Conservation (phyloP, 2,797 vertebrate species). For the Stomatorhinus walkeri region DNA sequence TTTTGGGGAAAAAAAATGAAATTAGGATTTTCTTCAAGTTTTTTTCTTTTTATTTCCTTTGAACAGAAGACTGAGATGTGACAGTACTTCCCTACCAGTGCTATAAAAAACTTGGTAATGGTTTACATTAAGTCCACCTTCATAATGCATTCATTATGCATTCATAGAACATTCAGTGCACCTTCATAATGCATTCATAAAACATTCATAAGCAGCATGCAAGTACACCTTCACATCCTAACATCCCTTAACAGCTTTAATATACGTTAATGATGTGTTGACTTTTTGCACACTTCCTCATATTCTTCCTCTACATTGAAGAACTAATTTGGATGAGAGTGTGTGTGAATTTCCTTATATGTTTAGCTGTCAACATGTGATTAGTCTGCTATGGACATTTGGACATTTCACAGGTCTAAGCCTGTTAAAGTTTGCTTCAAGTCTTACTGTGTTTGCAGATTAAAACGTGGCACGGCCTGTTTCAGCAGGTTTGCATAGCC, state of each 20-base stretch:
- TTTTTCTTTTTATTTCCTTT: conserved; percentile 3
- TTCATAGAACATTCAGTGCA: background rate
- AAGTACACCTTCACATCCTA: background rate
- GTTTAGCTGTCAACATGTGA: background rate
- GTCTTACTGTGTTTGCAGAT: background rate
- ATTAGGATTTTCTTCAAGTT: background rate
- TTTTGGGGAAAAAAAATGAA: background rate
- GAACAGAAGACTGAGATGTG: background rate
- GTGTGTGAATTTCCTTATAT: background rate
- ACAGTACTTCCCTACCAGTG: no score
- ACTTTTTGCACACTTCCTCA: background rate
- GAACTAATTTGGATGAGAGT: background rate
- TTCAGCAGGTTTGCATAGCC: background rate
- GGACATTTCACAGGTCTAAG: background rate
- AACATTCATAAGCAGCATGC: background rate
- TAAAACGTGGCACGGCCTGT: background rate
- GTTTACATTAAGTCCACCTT: background rate
- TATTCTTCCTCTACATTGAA: background rate
- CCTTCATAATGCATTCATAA: background rate
- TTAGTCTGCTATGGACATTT: background rate
- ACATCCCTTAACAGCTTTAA: background rate
- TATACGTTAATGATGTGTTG: background rate
- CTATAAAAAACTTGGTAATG: background rate
- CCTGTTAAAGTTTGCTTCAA: background rate
- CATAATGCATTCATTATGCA: background rate